Evolutionary conservation across 1,140 invertebrate genomes (phyloP).

Genomic region (Mercenaria mercenaria): DNA sequence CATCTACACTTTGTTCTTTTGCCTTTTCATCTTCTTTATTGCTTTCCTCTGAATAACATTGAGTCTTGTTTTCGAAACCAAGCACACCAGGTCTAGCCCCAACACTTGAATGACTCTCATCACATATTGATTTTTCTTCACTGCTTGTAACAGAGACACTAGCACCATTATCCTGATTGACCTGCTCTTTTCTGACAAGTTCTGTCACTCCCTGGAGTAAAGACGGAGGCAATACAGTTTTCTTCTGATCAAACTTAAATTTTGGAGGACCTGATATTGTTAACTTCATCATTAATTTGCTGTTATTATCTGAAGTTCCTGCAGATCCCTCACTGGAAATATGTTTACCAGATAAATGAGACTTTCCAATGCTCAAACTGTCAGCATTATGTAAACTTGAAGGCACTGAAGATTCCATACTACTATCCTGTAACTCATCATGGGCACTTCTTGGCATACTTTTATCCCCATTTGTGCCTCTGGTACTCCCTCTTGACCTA

Average conservation of each 20-base stretch:
- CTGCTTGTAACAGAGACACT: neutral
- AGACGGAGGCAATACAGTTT: neutral
- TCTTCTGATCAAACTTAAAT: constrained; percentile 2
- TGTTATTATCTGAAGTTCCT: neutral
- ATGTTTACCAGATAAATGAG: no score
- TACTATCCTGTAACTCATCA: no score
- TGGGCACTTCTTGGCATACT: no score
- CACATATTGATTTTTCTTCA: neutral
- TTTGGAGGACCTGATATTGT: neutral
- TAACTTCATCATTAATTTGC: neutral
- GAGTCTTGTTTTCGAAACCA: neutral
- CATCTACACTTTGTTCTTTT: no score
- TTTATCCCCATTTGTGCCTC: no score
- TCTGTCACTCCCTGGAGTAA: constrained; percentile 22
- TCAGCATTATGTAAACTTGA: no score
- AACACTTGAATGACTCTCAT: neutral
- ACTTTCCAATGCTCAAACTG: no score
- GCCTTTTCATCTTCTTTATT: neutral
- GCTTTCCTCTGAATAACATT: neutral
- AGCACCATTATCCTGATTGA: neutral
- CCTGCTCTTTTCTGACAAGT: neutral
- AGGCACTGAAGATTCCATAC: no score
- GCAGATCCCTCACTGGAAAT: no score
- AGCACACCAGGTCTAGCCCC: neutral
- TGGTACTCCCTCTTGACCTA: no score